Conservation (phyloP, 2,888 invertebrate genomes). For the Nomada lathburiana region DNA sequence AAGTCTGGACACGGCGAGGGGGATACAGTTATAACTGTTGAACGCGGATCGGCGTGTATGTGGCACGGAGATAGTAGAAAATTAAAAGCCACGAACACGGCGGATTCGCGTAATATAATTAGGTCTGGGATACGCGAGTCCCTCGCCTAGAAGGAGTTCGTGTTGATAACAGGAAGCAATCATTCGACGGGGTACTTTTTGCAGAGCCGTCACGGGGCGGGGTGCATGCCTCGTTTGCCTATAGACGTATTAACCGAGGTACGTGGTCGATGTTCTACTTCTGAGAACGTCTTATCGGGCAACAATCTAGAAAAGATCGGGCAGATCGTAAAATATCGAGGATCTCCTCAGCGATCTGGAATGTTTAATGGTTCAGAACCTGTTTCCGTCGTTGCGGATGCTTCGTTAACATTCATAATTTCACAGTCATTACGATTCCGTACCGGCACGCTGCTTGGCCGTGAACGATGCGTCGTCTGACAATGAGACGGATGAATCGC, state of each 20-base stretch:
- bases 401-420: constrained; percentile 22
- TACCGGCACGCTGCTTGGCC: not conserved
- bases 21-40: constrained; percentile 57
- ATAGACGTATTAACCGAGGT: constrained; percentile 1
- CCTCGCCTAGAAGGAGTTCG: not conserved
- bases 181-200: constrained; percentile 14
- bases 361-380: not conserved
- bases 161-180: constrained; percentile 44
- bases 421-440: constrained; percentile 4
- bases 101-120: constrained; percentile 36
- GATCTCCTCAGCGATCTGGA: not conserved
- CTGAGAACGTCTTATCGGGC: constrained; percentile 9
- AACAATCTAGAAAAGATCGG: not conserved
- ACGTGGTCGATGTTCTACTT: constrained; percentile 42
- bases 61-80: constrained; percentile 30
- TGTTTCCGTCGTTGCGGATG: not conserved
- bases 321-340: not conserved
- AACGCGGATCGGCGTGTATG: constrained; percentile 9
- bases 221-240: not conserved
- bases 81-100: constrained; percentile 26
- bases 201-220: constrained; percentile 10
- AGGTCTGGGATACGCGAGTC: constrained; percentile 11
- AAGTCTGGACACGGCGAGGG: not conserved
- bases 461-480: not conserved
- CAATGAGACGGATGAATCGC: not conserved